Evolutionary conservation across 2,113 vertebrate species (phyloP), one percentile per base, ranked within the genome.

Genomic region (Heterotis niloticus): DNA sequence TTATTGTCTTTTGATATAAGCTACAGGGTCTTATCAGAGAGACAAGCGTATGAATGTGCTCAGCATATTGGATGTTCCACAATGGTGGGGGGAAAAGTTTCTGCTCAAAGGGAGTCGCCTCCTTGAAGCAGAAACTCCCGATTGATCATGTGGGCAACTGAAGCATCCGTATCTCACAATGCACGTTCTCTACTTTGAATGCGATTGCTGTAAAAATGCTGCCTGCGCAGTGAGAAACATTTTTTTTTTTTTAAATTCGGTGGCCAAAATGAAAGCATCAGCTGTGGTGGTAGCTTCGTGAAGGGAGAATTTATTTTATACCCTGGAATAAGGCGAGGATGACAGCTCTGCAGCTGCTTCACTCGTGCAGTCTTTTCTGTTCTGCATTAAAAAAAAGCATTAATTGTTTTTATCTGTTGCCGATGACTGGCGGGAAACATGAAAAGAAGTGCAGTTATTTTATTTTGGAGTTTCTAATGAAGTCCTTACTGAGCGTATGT

Each of bases 391-490:
- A 44, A 44, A 44, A 76, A 76, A 29, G 20, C 29, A 52, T 76
- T 76, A 51, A 76, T 65, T 76, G 60, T 76, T 26, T 18, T 62
- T 57, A 26, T 62, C 13, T n/a, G 75, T 26, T 65, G 57, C 29
- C 51, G 14, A 51, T 62, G 62, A 76, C 56, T 23, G 34, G 29
- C 13, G 60, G 34, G 75, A 16, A 10, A 9, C 13, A 59, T 51
- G 20, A 44, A 74, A 74, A 74, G 26, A 17, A 54, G 52, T 72
- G 71, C 51, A 18, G 10, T 74, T 16, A 7, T 75, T 64, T 76
- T 65, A 12, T 76, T 51, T 34, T 76, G 52, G n/a, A 52, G 60
- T 16, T 62, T 75, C 26, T n/a, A 29, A 75, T 18, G 74, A 18
- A 23, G 56, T 62, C 62, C 62, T 76, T 52, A n/a, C 11, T 20